A percentile compares a stretch with the other conserved stretches of the same genome.
Evolutionary conservation across 2,113 vertebrate species (phyloP).

Genomic region (Lipotes vexillifer): DNA sequence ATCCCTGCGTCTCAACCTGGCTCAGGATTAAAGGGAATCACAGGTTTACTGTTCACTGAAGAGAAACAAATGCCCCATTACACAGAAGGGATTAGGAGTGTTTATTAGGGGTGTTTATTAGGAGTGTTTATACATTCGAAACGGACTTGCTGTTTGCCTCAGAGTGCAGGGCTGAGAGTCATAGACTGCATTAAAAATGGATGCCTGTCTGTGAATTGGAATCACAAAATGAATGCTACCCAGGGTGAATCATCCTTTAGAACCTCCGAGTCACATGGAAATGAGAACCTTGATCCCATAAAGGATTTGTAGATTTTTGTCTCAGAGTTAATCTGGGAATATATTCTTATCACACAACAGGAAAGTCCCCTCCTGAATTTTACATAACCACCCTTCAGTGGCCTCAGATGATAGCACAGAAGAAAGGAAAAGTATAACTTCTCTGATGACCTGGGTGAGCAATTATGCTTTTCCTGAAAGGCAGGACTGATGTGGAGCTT

Average conservation of each 20-base stretch:
- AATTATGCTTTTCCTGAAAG: not conserved
- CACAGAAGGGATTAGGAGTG: slow-evolving; percentile 62
- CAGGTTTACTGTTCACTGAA: slow-evolving; percentile 58
- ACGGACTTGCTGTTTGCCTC: not conserved
- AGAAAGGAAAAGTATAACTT: not conserved
- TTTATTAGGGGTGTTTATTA: too few relatives aligned
- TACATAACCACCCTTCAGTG: not conserved
- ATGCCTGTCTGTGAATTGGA: not conserved
- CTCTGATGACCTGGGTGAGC: not conserved
- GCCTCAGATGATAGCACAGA: not conserved
- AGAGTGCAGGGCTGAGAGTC: not conserved
- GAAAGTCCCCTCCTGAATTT: not conserved
- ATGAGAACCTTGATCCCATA: not conserved
- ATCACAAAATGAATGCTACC: not conserved
- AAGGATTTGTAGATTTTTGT: not conserved
- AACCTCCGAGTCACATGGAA: not conserved
- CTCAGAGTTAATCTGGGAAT: not conserved
- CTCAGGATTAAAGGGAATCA: slow-evolving; percentile 64
- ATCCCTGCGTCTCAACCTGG: slow-evolving; percentile 25
- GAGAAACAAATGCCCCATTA: slow-evolving; percentile 65
- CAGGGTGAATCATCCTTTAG: not conserved
- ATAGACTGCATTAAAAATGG: not conserved
- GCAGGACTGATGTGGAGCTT: not conserved
- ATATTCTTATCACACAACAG: not conserved
- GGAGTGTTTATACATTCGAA: not conserved